A percentile compares a stretch with the other conserved stretches of the same genome.
phyloP scores from a whole-genome alignment of 37 sponge, comb jelly and placozoan species.

The Chondrilla cf. caribensis region DNA sequence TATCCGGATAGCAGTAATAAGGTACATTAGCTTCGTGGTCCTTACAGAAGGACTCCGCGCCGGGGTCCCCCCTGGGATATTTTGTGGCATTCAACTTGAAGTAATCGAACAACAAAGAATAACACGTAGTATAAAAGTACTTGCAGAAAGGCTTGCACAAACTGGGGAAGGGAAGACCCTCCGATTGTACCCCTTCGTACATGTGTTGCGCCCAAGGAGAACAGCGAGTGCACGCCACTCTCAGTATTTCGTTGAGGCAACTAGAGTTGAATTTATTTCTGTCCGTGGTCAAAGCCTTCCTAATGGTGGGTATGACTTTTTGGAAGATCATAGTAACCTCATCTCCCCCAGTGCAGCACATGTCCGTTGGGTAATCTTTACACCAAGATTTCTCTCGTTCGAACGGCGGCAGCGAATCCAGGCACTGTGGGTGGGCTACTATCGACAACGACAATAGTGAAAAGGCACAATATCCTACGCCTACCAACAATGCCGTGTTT shows the following conservation, averaged over 20 bases:
- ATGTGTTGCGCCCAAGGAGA: constrained; percentile 76
- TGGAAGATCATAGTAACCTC: constrained; percentile 22
- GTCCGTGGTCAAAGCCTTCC: background rate
- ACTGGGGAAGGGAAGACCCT: constrained; percentile 31
- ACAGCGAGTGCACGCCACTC: constrained; percentile 50
- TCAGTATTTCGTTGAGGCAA: constrained; percentile 41
- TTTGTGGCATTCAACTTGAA: constrained; percentile 31
- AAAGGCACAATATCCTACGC: too few relatives aligned
- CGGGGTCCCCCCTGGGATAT: background rate
- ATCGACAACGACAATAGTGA: too few relatives aligned
- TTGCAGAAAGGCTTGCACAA: constrained; percentile 58
- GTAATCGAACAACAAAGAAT: constrained; percentile 23
- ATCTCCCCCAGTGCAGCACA: constrained; percentile 37
- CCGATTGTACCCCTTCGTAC: constrained; percentile 26
- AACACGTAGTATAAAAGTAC: constrained; percentile 50
- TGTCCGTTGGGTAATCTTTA: constrained; percentile 36
- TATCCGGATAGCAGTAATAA: constrained; percentile 68
- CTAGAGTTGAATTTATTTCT: too few relatives aligned
- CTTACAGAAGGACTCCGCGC: constrained; percentile 46
- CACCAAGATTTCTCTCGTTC: constrained; percentile 18
- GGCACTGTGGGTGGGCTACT: constrained; percentile 66
- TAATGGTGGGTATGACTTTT: constrained; percentile 6
- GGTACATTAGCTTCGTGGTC: constrained; percentile 23
- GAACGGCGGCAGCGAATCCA: constrained; percentile 72
- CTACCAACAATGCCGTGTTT: too few relatives aligned